Evolutionary conservation across 2,797 vertebrate genomes (phyloP).

Genomic region (Bradypus variegatus): DNA sequence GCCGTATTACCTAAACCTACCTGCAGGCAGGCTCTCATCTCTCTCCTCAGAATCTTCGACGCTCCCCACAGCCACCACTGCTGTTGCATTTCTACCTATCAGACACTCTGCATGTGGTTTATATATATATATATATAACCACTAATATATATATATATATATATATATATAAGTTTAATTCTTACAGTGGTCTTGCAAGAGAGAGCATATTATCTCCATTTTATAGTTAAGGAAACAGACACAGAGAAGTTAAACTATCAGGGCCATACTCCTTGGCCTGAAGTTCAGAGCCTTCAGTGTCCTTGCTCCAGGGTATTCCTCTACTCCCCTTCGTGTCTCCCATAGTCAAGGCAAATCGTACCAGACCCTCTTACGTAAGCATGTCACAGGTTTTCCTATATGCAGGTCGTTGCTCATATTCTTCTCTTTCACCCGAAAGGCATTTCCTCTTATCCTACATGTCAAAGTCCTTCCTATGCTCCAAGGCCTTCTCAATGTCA

Average conservation of each 20-base stretch:
- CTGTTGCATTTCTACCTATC: not conserved
- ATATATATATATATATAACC: too few relatives aligned
- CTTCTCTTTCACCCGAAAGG: not conserved
- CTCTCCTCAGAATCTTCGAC: not conserved
- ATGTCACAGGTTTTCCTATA: not conserved
- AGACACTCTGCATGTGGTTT: not conserved
- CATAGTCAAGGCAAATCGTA: not conserved
- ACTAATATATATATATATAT: too few relatives aligned
- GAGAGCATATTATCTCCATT: not conserved
- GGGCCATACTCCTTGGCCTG: not conserved
- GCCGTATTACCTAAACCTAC: not conserved
- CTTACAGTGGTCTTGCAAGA: not conserved
- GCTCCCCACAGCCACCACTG: not conserved
- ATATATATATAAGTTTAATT: too few relatives aligned
- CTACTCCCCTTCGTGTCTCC: not conserved
- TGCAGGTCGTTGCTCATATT: not conserved
- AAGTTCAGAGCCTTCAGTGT: not conserved
- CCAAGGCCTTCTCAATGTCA: not conserved
- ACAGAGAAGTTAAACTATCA: not conserved
- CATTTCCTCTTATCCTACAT: not conserved
- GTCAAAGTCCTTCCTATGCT: not conserved
- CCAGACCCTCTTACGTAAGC: not conserved
- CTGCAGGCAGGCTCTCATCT: not conserved
- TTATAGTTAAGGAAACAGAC: not conserved
- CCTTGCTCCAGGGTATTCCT: not conserved